Evolutionary conservation across 1,140 invertebrate genomes (phyloP).

Genomic region (Campoletis sonorensis): DNA sequence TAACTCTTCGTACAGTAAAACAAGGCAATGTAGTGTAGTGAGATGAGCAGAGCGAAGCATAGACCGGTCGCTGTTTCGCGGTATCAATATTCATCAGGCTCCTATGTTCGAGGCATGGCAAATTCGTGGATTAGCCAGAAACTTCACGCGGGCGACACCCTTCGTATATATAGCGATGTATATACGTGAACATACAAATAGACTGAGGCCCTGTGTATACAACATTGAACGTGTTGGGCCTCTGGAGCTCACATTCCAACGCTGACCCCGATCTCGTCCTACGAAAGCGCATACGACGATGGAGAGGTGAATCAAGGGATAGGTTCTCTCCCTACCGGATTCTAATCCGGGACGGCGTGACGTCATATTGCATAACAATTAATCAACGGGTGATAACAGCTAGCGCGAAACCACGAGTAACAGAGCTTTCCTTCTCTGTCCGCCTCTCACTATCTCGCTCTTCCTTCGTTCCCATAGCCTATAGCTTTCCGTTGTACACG

Average conservation of each 20-base stretch:
- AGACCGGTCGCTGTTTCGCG: constrained; percentile 34
- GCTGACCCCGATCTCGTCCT: constrained; percentile 23
- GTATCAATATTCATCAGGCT: constrained; percentile 77
- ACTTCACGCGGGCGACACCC: constrained; percentile 63
- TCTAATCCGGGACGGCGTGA: constrained; percentile 73
- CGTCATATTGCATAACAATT: constrained; percentile 79
- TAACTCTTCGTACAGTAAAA: not conserved
- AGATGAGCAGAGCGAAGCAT: constrained; percentile 46
- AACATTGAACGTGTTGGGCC: constrained; percentile 26
- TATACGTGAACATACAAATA: not conserved
- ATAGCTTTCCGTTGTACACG: constrained; percentile 25
- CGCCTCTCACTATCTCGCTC: constrained; percentile 5
- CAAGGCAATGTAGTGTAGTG: constrained; percentile 19
- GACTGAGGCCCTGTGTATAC: constrained; percentile 48
- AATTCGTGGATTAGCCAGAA: constrained; percentile 75
- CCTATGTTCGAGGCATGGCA: constrained; percentile 75
- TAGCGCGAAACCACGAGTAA: constrained; percentile 58
- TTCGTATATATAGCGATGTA: not conserved
- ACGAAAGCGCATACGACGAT: constrained; percentile 27
- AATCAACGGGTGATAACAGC: constrained; percentile 77
- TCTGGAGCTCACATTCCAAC: constrained; percentile 28
- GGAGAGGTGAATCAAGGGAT: constrained; percentile 33
- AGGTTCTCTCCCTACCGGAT: constrained; percentile 61
- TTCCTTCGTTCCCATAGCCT: constrained; percentile 10
- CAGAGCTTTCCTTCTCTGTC: constrained; percentile 29